Evolutionary conservation across 2,888 invertebrate genomes (phyloP).

Genomic region (Chouioia cunea): DNA sequence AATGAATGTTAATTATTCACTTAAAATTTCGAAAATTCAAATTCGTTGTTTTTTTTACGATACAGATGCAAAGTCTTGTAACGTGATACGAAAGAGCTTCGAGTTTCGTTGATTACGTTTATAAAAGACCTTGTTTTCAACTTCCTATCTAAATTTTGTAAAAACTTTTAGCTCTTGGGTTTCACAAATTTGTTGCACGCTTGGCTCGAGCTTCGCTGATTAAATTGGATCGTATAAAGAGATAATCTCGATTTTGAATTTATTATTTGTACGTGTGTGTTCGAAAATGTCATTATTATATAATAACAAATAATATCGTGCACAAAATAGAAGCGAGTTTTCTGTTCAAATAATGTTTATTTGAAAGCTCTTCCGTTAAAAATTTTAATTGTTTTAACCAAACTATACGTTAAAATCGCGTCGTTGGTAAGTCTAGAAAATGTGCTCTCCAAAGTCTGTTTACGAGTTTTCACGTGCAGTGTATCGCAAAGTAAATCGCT

Average conservation of each 20-base stretch:
- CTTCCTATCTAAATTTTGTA: not conserved
- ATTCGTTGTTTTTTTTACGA: slow-evolving; percentile 8
- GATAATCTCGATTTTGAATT: slow-evolving; percentile 9
- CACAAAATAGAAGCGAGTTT: no score
- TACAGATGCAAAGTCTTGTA: slow-evolving; percentile 40
- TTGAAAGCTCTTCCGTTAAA: no score
- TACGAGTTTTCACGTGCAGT: no score
- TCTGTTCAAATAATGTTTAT: no score
- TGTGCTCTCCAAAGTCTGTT: no score
- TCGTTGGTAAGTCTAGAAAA: no score
- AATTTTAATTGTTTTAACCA: no score
- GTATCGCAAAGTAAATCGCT: no score
- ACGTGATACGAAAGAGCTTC: slow-evolving; percentile 24
- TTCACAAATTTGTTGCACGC: slow-evolving; percentile 54
- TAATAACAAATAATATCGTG: no score
- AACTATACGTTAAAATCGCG: no score
- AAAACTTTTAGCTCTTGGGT: slow-evolving; percentile 27
- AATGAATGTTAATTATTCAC: slow-evolving; percentile 12
- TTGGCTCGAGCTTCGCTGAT: slow-evolving; percentile 57
- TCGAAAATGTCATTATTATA: slow-evolving; percentile 6
- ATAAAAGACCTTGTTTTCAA: no score
- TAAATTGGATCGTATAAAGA: slow-evolving; percentile 27
- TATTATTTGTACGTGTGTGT: slow-evolving; percentile 37
- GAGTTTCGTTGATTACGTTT: slow-evolving; percentile 20
- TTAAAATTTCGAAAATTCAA: not conserved